Percentiles rank a stretch among this genome's conserved stretches.
phyloP scores from a whole-genome alignment of 2,888 invertebrate genomes.

The Agriopis leucophaearia region DNA sequence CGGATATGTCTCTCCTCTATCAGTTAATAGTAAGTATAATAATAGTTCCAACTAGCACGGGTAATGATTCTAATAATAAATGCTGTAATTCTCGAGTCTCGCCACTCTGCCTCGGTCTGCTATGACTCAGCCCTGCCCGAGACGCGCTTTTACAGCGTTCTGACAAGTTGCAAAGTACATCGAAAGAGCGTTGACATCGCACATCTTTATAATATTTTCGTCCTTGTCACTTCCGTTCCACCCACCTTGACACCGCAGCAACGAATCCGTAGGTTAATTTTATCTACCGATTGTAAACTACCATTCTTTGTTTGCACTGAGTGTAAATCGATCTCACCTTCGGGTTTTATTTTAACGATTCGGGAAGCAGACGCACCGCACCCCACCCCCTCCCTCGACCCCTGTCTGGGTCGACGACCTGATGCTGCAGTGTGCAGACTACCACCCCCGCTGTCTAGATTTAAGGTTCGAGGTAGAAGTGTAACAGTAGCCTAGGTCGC shows the following conservation, averaged over 20 bases:
- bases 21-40: no score
- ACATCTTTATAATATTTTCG: neutral
- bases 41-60: no score
- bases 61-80: no score
- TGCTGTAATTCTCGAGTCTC: no score
- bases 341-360: constrained; percentile 57
- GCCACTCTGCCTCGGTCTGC: no score
- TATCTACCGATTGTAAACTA: constrained; percentile 4
- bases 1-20: no score
- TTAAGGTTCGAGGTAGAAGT: constrained; percentile 48
- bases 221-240: neutral
- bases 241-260: neutral
- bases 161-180: no score
- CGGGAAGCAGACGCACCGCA: constrained; percentile 51
- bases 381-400: constrained; percentile 28
- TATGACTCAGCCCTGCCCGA: no score
- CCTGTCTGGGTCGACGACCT: constrained; percentile 57
- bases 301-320: constrained; percentile 5
- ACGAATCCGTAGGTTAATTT: neutral
- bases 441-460: constrained; percentile 57
- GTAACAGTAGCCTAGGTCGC: constrained; percentile 23
- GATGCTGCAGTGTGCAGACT: constrained; percentile 56
- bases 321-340: constrained; percentile 27
- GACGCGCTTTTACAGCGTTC: no score
- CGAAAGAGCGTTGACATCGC: neutral